Evolutionary conservation across 2,797 vertebrate genomes (phyloP), one percentile per base, ranked within the genome.

Genomic region (Brachyrhaphis roseni): DNA sequence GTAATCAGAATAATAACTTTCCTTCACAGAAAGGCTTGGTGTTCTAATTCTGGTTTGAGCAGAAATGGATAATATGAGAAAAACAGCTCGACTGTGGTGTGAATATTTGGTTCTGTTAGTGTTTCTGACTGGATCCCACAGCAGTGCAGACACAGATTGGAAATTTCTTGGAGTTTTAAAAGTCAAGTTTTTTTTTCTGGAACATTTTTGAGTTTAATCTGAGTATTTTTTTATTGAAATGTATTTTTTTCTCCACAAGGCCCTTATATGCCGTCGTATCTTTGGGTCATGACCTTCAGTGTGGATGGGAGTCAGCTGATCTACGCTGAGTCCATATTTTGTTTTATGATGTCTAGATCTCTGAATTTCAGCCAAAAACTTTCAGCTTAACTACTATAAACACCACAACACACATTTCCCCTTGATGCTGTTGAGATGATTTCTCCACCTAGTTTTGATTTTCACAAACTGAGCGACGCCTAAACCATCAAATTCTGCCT

Each of bases 401-500:
- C 59, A 8, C 16, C 15, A 31, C 28, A 31, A 26, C 12, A 16
- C 57, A 59, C 34, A 34, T 18, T 64, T 64, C 16, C 15, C 16
- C 31, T 64, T 36, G 34, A 64, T 36, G 59, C 31, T 10, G 59
- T 10, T 20, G 16, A 20, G 18, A 18, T 64, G 16, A 34, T 36
- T 36, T 64, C 16, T 64, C 59, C 59, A 8, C 57, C 1, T 34
- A 62, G 28, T 62, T 62, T 31, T 34, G 10, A 12, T 31, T n/a
- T 62, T 62, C 8, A 16, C 57, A 16, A 28, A 62, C 28, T 31
- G 57, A 62, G 57, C 57, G 6, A 62, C 15, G 12, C 16, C 26
- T n/a, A n/a, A 71, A 45, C 68, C 41, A 55, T 74, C 18, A 57
- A 81, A 84, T 79, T 76, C 77, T 74, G 53, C 20, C n/a, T 53